Percentiles rank a stretch among this genome's conserved stretches.
phyloP scores from a whole-genome alignment of 2,797 vertebrate species.

The Neoniphon sammara region DNA sequence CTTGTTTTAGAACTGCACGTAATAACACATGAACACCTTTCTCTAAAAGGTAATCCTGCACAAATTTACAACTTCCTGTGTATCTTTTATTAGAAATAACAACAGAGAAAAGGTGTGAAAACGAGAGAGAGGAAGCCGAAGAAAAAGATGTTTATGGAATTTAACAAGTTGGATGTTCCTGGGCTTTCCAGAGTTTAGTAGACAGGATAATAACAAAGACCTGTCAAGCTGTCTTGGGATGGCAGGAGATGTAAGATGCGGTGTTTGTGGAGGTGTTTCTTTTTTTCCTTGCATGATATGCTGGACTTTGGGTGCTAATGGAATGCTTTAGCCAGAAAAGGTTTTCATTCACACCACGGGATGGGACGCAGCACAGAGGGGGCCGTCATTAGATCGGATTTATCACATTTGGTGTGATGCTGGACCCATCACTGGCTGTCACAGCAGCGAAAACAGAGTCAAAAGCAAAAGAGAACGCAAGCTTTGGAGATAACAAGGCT shows the following conservation, averaged over 20 bases:
- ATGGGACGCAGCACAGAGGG: slow-evolving; percentile 10
- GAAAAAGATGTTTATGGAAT: neutral
- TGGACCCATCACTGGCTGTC: slow-evolving; percentile 27
- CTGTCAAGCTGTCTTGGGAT: slow-evolving; percentile 17
- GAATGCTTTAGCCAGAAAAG: slow-evolving; percentile 12
- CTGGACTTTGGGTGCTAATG: slow-evolving; percentile 29
- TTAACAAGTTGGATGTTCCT: slow-evolving; percentile 1
- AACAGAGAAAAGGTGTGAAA: neutral
- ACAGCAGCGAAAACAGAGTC: slow-evolving; percentile 6
- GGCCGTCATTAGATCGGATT: slow-evolving; percentile 17
- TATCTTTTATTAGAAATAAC: neutral
- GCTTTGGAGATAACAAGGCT: slow-evolving; percentile 1
- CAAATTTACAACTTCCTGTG: too few species aligned
- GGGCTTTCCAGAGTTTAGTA: neutral
- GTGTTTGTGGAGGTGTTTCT: too few species aligned
- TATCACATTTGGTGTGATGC: slow-evolving; percentile 25
- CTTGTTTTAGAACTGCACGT: neutral
- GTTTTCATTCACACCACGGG: slow-evolving; percentile 36
- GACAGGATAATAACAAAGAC: slow-evolving; percentile 8
- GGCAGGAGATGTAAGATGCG: neutral
- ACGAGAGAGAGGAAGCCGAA: neutral
- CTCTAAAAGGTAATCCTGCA: neutral
- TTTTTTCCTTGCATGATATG: slow-evolving; percentile 5
- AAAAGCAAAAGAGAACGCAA: neutral
- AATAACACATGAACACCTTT: neutral